Percentiles rank a stretch among this genome's conserved stretches.
Evolutionary conservation across 2,113 vertebrate genomes (phyloP).

Genomic region (Glaucidium brasilianum): DNA sequence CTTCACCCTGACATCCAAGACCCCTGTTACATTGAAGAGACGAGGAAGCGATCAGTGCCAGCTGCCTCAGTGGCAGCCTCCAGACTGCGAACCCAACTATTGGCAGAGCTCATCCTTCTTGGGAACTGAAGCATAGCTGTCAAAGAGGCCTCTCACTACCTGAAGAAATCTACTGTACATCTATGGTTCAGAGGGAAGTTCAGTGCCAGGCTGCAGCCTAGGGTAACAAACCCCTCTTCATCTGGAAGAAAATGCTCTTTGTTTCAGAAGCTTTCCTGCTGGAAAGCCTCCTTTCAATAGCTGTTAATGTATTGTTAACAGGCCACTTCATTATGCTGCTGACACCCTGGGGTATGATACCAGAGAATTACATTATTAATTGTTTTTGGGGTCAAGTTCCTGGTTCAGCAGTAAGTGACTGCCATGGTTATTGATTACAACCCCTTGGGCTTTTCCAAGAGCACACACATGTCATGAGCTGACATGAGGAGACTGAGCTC

Average conservation of each 20-base stretch:
- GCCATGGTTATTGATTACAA: background rate
- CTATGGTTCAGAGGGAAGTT: background rate
- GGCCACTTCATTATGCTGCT: conserved; percentile 2
- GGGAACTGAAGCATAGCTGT: background rate
- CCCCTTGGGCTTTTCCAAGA: background rate
- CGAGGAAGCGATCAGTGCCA: background rate
- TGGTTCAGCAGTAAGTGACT: conserved; percentile 19
- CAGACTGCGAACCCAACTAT: background rate
- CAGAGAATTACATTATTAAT: conserved; percentile 28
- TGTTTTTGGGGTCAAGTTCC: conserved; percentile 9
- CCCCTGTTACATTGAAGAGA: background rate
- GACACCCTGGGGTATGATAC: background rate
- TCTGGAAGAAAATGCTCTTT: conserved; percentile 1
- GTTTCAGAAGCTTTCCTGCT: background rate
- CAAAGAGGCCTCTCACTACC: conserved; percentile 27
- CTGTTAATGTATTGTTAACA: background rate
- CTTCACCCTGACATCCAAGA: background rate
- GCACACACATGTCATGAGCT: background rate
- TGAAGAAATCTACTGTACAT: conserved; percentile 20
- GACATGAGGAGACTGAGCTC: background rate
- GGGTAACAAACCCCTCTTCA: background rate
- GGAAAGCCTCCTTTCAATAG: conserved; percentile 20
- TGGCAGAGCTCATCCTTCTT: conserved; percentile 16
- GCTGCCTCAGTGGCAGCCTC: background rate
- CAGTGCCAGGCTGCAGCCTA: background rate